These are phyloP conservation scores for Epinephelus malabaricus DNA, from an alignment of 2,797 vertebrate species.

Conservation along the genomic window DNA sequence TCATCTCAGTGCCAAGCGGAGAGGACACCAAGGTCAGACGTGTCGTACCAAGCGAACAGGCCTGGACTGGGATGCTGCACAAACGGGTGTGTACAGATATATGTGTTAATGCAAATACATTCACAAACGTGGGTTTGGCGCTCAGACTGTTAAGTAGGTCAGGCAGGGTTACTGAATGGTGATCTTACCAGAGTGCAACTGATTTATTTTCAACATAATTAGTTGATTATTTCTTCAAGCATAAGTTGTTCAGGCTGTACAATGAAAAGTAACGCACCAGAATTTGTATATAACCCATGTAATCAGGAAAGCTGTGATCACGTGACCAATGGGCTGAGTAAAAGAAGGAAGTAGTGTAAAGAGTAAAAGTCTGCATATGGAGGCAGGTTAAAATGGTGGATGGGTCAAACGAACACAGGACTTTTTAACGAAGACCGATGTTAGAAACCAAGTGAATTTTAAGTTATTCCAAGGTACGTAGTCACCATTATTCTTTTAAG, in stretches of 20 bases:
- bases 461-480: no score
- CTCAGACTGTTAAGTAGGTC: slow-evolving; percentile 10
- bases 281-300: no score
- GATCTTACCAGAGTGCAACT: background rate
- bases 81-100: slow-evolving; percentile 23
- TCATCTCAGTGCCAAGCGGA: slow-evolving; percentile 68
- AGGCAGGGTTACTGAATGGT: slow-evolving; percentile 12
- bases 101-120: slow-evolving; percentile 40
- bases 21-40: slow-evolving; percentile 76
- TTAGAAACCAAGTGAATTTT: no score
- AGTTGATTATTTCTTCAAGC: slow-evolving; percentile 62
- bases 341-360: no score
- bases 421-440: no score
- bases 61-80: slow-evolving; percentile 29
- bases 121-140: background rate
- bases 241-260: slow-evolving; percentile 4
- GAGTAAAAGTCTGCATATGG: no score
- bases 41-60: slow-evolving; percentile 37
- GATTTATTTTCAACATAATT: slow-evolving; percentile 51
- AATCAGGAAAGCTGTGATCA: no score
- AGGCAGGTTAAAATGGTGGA: no score
- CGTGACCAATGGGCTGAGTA: no score
- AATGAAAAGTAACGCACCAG: no score
- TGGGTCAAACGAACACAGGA: no score
- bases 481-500: no score